Evolutionary conservation across 2,113 vertebrate genomes (phyloP).

Genomic region (Daubentonia madagascariensis): DNA sequence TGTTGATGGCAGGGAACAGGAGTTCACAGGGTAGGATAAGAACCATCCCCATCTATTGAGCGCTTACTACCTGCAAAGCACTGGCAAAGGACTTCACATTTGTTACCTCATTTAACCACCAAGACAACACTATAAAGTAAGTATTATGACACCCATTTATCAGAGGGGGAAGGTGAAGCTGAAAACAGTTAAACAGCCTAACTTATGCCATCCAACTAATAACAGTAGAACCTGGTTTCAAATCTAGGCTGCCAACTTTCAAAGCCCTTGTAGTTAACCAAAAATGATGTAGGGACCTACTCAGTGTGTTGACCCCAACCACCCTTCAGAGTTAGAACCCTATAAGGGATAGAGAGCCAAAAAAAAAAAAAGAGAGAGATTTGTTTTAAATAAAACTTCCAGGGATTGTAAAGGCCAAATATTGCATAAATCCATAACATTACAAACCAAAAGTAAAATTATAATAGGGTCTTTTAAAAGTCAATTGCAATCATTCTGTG

Average conservation of each 20-base stretch:
- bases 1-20: neutral
- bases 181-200: neutral
- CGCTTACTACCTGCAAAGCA: neutral
- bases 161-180: neutral
- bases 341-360: neutral
- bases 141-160: neutral
- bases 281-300: neutral
- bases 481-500: constrained; percentile 20
- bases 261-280: neutral
- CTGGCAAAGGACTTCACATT: neutral
- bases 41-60: neutral
- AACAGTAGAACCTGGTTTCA: neutral
- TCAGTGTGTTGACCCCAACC: neutral
- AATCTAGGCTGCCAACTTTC: neutral
- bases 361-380: neutral
- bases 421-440: constrained; percentile 22
- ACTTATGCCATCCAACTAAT: neutral
- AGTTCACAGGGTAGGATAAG: neutral
- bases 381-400: constrained; percentile 7
- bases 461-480: constrained; percentile 9
- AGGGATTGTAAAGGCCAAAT: neutral
- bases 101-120: neutral
- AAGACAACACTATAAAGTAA: neutral
- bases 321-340: neutral
- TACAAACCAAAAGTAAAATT: constrained; percentile 20